A percentile compares a stretch with the other conserved stretches of the same genome.
Evolutionary conservation across 2,888 invertebrate species (phyloP).

Genomic region (Linyphia triangularis): DNA sequence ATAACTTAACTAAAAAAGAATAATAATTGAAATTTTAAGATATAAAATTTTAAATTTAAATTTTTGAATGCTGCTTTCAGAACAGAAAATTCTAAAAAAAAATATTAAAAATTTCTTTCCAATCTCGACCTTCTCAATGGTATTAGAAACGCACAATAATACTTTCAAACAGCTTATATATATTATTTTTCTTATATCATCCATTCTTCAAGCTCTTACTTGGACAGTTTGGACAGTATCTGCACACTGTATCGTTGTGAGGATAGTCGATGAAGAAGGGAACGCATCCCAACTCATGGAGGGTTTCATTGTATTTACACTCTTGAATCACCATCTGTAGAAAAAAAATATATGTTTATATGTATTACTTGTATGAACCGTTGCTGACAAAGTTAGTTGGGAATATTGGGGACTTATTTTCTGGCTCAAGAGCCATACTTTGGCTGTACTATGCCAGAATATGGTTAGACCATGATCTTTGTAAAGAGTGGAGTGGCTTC

Average conservation of each 20-base stretch:
- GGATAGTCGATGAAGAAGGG: conserved; percentile 37
- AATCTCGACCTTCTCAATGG: no score
- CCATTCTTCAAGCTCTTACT: conserved; percentile 18
- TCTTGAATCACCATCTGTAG: conserved; percentile 47
- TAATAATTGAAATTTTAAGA: no score
- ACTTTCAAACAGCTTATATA: not conserved
- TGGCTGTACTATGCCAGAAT: no score
- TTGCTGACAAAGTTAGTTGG: no score
- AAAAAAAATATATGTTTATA: not conserved
- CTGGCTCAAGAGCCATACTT: no score
- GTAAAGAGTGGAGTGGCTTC: no score
- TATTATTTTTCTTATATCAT: not conserved
- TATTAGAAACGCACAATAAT: not conserved
- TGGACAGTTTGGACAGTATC: not conserved
- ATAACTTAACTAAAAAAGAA: no score
- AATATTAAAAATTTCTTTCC: not conserved
- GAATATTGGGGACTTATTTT: no score
- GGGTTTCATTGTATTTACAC: conserved; percentile 32
- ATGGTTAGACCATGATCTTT: no score
- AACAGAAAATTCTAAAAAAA: not conserved
- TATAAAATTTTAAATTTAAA: no score
- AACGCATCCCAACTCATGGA: conserved; percentile 27
- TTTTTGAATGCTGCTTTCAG: not conserved
- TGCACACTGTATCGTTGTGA: conserved; percentile 45
- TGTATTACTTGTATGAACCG: no score